Evolutionary conservation across 2,113 vertebrate genomes (phyloP).

Genomic region (Rallus limicola): DNA sequence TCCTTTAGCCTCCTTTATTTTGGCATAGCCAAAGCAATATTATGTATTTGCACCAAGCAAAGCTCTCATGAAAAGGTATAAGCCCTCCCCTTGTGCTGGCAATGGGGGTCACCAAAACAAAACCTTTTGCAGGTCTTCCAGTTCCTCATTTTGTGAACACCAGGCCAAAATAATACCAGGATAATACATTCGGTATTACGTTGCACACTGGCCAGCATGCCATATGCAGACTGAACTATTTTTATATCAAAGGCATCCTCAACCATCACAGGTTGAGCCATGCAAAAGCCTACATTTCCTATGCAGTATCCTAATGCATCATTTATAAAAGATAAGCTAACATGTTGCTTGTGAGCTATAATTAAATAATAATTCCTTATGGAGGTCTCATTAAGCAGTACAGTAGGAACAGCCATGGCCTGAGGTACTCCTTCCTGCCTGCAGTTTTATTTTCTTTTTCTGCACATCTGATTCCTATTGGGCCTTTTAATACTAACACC

Average conservation of each 20-base stretch:
- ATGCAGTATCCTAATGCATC: not conserved
- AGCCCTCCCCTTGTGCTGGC: not conserved
- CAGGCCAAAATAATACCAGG: not conserved
- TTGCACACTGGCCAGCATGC: not conserved
- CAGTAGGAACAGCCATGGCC: not conserved
- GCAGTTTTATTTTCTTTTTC: constrained; percentile 28
- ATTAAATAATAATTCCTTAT: constrained; percentile 1
- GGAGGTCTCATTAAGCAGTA: constrained; percentile 13
- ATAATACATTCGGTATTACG: not conserved
- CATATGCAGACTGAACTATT: not conserved
- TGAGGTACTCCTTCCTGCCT: constrained; percentile 4
- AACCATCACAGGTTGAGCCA: not conserved
- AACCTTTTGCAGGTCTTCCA: not conserved
- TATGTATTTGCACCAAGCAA: not conserved
- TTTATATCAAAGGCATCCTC: not conserved
- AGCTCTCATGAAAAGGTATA: not conserved
- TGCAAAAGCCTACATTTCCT: not conserved
- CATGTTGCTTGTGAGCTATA: not conserved
- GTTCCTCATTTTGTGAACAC: not conserved
- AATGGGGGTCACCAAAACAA: not conserved
- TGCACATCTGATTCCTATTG: constrained; percentile 64
- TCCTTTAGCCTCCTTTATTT: too few relatives aligned
- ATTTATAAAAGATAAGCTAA: not conserved
- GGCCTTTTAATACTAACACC: constrained; percentile 52
- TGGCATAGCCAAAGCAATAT: not conserved